A percentile compares a stretch with the other conserved stretches of the same genome.
These are phyloP conservation scores for Enteromius treurensis DNA, from an alignment of 2,797 vertebrate genomes.

Conservation along the genomic window DNA sequence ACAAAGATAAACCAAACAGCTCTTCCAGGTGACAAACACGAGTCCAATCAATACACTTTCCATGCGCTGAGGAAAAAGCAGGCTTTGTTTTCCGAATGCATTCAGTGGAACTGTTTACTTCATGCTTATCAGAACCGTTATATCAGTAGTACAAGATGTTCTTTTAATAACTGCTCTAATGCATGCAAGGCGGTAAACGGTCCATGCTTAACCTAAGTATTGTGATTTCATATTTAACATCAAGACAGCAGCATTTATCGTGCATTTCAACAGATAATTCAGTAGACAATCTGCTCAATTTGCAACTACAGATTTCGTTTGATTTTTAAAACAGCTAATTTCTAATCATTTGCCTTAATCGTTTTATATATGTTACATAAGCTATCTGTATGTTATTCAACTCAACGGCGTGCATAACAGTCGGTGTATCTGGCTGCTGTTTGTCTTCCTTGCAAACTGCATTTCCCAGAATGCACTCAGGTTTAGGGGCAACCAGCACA, in stretches of 20 bases:
- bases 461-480: constrained; percentile 52
- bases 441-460: constrained; percentile 35
- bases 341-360: not conserved
- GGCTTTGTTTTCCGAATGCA: not conserved
- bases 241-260: not conserved
- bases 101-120: not conserved
- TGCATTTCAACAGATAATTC: not conserved
- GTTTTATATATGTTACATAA: not conserved
- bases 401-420: not conserved
- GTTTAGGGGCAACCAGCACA: constrained; percentile 2
- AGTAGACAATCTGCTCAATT: not conserved
- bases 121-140: not conserved
- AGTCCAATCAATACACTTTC: not conserved
- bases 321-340: not conserved
- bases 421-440: not conserved
- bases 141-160: not conserved
- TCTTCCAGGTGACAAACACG: not conserved
- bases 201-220: not conserved
- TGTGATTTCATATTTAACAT: not conserved
- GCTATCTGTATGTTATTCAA: not conserved
- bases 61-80: not conserved
- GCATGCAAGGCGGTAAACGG: not conserved
- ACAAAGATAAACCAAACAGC: constrained; percentile 5
- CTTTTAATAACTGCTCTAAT: constrained; percentile 1
- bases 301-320: not conserved